Evolutionary conservation across 1,140 invertebrate species (phyloP).

Genomic region (Drosophila carrolli): DNA sequence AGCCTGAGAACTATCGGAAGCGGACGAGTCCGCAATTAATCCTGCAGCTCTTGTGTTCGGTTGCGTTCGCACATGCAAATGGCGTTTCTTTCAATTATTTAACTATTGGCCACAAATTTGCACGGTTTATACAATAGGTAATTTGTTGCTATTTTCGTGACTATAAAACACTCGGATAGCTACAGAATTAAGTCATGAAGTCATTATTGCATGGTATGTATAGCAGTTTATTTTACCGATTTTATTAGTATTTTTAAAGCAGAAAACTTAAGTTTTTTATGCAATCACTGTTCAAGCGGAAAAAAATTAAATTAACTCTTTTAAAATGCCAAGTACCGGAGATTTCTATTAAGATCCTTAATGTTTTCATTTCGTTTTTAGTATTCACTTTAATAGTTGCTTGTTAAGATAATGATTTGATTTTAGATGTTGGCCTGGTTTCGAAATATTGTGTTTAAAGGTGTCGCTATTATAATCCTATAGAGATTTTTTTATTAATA

Average conservation of each 20-base stretch:
- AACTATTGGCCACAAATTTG: constrained; percentile 46
- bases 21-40: constrained; percentile 46
- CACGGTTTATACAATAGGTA: constrained; percentile 42
- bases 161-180: not conserved
- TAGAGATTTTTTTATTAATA: too few relatives aligned
- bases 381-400: not conserved
- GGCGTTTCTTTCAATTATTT: constrained; percentile 43
- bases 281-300: not conserved
- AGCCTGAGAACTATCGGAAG: constrained; percentile 50
- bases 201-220: not conserved
- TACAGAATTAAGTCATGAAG: constrained; percentile 15
- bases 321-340: not conserved
- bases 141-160: constrained; percentile 29
- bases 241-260: not conserved
- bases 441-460: not conserved
- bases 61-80: constrained; percentile 48
- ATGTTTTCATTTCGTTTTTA: not conserved
- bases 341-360: not conserved
- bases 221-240: not conserved
- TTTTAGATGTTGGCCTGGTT: not conserved
- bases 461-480: not conserved
- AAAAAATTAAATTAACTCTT: not conserved
- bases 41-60: constrained; percentile 42
- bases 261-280: not conserved
- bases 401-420: not conserved